phyloP scores from a whole-genome alignment of 92 coral and sea anemone genomes.

The Pocillopora meandrina region DNA sequence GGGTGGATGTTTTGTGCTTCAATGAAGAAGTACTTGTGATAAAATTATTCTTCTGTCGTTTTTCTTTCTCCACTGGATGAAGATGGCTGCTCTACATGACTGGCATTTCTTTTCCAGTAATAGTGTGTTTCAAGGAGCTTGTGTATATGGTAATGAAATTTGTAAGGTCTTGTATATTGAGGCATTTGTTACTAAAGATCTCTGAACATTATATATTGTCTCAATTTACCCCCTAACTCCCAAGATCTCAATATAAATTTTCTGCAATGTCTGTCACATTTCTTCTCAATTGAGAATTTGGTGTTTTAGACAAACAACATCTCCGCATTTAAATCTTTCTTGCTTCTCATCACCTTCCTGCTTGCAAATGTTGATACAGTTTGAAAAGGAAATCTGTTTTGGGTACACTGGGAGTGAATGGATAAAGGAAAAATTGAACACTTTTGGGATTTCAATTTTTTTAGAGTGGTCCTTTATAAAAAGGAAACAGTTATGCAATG shows the following conservation, averaged over 20 bases:
- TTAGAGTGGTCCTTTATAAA: too few relatives aligned
- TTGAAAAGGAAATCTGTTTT: too few relatives aligned
- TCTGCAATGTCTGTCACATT: neutral
- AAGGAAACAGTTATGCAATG: too few relatives aligned
- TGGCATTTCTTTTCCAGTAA: neutral
- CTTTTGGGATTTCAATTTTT: too few relatives aligned
- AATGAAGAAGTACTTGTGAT: neutral
- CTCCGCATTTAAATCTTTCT: too few relatives aligned
- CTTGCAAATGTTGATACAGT: too few relatives aligned
- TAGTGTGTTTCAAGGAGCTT: neutral
- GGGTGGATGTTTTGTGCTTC: neutral
- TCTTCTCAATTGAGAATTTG: neutral
- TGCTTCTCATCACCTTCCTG: too few relatives aligned
- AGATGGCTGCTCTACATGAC: neutral
- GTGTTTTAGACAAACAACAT: too few relatives aligned
- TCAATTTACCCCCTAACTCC: neutral
- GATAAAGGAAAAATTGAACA: too few relatives aligned
- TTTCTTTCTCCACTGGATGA: constrained; percentile 1
- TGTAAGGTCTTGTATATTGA: neutral
- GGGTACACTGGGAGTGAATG: too few relatives aligned
- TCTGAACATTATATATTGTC: neutral
- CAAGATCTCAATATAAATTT: neutral
- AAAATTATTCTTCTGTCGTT: neutral
- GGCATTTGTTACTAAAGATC: neutral
- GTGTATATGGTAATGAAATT: neutral